Conservation (phyloP, 2,113 vertebrate genomes). For the Sapajus apella region DNA sequence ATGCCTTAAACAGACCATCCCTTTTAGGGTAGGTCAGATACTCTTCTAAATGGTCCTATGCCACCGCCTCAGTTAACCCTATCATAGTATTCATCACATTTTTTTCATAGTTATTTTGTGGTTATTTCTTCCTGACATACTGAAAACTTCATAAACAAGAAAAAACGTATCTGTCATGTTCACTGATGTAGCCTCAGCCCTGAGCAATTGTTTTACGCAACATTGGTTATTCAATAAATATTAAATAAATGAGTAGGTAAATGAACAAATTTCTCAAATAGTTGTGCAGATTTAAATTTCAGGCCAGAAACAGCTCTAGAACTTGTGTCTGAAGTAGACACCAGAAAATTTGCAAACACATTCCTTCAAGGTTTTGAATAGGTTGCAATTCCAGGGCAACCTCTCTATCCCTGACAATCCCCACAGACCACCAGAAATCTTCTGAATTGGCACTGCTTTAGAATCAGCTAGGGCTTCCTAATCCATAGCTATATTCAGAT, state of each 20-base stretch:
- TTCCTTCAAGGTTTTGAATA: background rate
- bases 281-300: background rate
- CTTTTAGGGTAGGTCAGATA: background rate
- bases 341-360: background rate
- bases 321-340: background rate
- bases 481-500: background rate
- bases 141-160: background rate
- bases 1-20: background rate
- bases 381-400: background rate
- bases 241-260: background rate
- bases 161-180: background rate
- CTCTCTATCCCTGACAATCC: background rate
- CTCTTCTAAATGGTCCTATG: background rate
- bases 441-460: background rate
- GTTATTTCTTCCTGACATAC: background rate
- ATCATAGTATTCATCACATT: background rate
- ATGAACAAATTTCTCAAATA: background rate
- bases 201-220: background rate
- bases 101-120: background rate
- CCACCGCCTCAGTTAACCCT: background rate
- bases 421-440: background rate
- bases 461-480: background rate
- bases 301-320: background rate
- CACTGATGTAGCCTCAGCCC: background rate
- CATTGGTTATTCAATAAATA: background rate